A percentile compares a stretch with the other conserved stretches of the same genome.
These are phyloP conservation scores for Phaenicophaeus curvirostris DNA, from an alignment of 2,797 vertebrate genomes.

Conservation along the genomic window DNA sequence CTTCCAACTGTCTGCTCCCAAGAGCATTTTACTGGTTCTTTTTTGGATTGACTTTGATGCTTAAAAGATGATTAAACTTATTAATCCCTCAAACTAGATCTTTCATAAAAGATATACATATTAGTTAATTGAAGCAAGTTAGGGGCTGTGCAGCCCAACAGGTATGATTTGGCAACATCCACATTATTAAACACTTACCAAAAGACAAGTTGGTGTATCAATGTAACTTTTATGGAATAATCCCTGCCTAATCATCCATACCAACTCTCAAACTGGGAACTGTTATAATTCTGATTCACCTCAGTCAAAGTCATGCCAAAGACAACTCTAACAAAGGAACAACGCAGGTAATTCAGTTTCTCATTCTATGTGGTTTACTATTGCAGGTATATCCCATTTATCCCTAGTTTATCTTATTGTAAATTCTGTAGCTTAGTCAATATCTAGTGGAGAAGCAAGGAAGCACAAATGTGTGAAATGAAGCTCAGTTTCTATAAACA, in stretches of 20 bases:
- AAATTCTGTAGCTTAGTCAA: neutral
- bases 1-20: neutral
- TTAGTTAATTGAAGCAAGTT: neutral
- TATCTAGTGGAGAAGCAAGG: neutral
- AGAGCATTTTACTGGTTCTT: neutral
- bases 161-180: neutral
- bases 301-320: neutral
- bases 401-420: neutral
- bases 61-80: neutral
- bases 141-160: neutral
- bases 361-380: neutral
- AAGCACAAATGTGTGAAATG: neutral
- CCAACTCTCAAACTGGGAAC: neutral
- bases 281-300: neutral
- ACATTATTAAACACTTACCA: neutral
- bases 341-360: neutral
- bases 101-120: neutral
- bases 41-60: neutral
- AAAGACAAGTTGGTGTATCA: neutral
- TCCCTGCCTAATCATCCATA: neutral
- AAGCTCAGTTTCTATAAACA: neutral
- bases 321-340: neutral
- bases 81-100: neutral
- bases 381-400: neutral
- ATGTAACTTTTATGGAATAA: neutral